Base-by-base conservation (phyloP, 2,113 vertebrate species). In the Prietella phreatophila region DNA sequence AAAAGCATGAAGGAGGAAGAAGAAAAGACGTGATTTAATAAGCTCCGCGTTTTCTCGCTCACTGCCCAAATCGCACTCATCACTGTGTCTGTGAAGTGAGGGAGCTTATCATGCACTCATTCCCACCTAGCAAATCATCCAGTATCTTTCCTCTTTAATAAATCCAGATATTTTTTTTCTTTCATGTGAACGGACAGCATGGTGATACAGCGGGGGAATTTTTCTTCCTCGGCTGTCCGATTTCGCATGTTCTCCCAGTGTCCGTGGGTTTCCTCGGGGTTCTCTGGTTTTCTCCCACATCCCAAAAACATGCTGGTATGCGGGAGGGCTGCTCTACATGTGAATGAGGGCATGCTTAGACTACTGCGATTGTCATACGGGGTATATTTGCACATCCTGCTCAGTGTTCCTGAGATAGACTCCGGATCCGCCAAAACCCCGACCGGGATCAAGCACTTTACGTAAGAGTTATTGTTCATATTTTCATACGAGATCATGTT, bases 11-110 rank as follows among this genome's bases (percentile, higher is more conserved):
- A 92, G 89, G 87, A 83, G 42, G 50, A 36, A 75, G 88, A 83
- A 78, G 87, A 83, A 90, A 89, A 89, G 86, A n/a, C 55, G 39
- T 88, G 89, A 94, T 94, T 95, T 94, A 93, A 94, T 95, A 94
- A 94, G 91, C 90, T 42, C 69, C 88, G 85, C 93, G 91, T 93
- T 94, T 94, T 93, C 93, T 88, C 90, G 88, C 93, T 87, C 93
- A 91, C 93, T 93, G 90, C 88, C 92, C 93, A 93, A 94, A 94
- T 93, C 92, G 91, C 82, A 83, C 53, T 90, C 88, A 91, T 93
- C 92, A 90, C 93, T 91, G 91, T 80, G 55, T 81, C 4, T 27
- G 42, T 87, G 86, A 93, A 92, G 92, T 92, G 93, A 79, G 92
- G 89, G 80, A 89, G 90, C 81, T 92, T 90, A 85, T 93, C 88